These are phyloP conservation scores for Vidua macroura DNA, from an alignment of 2,113 vertebrate species.

Conservation along the genomic window DNA sequence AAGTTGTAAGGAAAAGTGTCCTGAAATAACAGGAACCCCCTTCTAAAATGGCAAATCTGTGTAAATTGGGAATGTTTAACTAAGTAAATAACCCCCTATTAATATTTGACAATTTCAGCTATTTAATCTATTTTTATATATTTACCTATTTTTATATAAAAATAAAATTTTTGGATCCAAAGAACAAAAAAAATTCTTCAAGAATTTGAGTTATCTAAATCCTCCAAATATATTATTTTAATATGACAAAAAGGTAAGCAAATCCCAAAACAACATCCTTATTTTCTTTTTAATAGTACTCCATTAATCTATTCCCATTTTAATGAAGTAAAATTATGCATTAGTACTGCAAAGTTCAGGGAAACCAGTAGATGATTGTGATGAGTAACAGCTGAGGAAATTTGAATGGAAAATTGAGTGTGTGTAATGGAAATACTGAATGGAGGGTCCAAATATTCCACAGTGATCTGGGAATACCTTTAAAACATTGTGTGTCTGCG, in stretches of 20 bases:
- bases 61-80: background rate
- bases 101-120: background rate
- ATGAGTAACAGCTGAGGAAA: background rate
- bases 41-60: background rate
- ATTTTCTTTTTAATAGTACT: background rate
- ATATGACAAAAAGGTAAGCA: background rate
- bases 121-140: background rate
- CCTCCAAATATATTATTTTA: background rate
- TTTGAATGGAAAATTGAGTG: background rate
- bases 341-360: background rate
- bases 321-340: background rate
- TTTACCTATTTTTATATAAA: background rate
- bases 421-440: background rate
- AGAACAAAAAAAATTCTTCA: background rate
- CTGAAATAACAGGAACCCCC: background rate
- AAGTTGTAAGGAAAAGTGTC: background rate
- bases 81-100: background rate
- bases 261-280: background rate
- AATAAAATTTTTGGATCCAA: background rate
- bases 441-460: background rate
- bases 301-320: background rate
- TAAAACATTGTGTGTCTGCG: background rate
- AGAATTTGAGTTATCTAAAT: background rate
- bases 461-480: background rate
- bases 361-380: background rate